These are phyloP conservation scores for Malurus elegans DNA, from an alignment of 2,113 vertebrate species.

Conservation along the genomic window DNA sequence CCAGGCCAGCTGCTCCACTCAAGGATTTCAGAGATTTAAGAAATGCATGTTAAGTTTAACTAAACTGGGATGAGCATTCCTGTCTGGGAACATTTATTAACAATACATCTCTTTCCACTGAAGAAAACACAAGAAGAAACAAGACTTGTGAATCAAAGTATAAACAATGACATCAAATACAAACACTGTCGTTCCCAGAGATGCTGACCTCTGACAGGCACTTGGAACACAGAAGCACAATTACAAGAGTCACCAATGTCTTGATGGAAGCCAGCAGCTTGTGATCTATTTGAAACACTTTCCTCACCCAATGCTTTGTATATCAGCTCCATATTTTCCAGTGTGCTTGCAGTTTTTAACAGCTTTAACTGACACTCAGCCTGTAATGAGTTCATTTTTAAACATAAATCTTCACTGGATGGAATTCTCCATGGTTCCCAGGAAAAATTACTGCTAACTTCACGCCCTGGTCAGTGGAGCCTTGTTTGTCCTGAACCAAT, in stretches of 20 bases:
- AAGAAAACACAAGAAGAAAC: slow-evolving; percentile 4
- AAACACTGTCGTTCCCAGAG: neutral
- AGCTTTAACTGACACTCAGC: neutral
- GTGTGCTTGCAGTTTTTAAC: neutral
- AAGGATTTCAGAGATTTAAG: neutral
- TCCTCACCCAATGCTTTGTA: neutral
- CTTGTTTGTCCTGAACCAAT: neutral
- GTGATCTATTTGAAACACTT: neutral
- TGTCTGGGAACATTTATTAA: slow-evolving; percentile 25
- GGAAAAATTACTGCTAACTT: neutral
- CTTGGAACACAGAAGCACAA: neutral
- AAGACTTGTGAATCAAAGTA: neutral
- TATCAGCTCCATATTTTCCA: neutral
- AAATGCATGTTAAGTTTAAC: neutral
- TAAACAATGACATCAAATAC: neutral
- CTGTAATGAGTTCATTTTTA: neutral
- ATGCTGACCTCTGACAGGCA: neutral
- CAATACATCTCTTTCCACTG: neutral
- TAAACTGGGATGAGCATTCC: neutral
- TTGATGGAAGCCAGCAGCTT: neutral
- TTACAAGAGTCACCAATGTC: neutral
- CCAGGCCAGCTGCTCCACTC: neutral
- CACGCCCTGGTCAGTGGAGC: neutral
- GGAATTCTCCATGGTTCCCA: neutral
- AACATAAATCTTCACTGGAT: neutral